These are phyloP conservation scores for Eleginops maclovinus DNA, from an alignment of 2,113 vertebrate species.

Conservation along the genomic window DNA sequence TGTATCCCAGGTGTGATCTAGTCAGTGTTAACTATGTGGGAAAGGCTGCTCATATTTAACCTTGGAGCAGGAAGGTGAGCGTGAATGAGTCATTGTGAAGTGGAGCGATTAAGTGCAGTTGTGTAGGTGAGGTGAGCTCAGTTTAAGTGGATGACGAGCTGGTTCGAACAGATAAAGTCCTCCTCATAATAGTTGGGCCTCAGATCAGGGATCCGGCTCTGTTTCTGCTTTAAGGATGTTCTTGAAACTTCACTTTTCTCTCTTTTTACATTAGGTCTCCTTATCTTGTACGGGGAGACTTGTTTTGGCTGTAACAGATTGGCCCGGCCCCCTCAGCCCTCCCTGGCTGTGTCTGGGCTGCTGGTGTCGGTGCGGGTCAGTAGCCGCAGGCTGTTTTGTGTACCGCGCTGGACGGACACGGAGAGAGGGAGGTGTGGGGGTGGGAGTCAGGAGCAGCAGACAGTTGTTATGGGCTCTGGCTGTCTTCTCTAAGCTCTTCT, in stretches of 20 bases:
- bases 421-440: constrained; percentile 62
- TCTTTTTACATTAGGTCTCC: constrained; percentile 1
- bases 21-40: not conserved
- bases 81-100: constrained; percentile 53
- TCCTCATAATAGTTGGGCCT: constrained; percentile 29
- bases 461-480: constrained; percentile 62
- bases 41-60: constrained; percentile 28
- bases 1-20: constrained; percentile 9
- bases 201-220: constrained; percentile 4
- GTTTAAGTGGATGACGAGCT: constrained; percentile 47
- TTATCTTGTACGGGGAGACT: constrained; percentile 23
- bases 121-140: constrained; percentile 50
- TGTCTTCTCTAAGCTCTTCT: constrained; percentile 45
- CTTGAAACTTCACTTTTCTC: constrained; percentile 31
- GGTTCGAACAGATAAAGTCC: constrained; percentile 9
- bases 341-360: constrained; percentile 63
- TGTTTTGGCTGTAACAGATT: constrained; percentile 66
- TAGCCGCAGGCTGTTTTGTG: constrained; percentile 70
- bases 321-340: constrained; percentile 53
- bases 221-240: not conserved
- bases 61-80: constrained; percentile 18
- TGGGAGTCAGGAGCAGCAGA: constrained; percentile 69
- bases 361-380: constrained; percentile 72
- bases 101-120: constrained; percentile 20
- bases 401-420: constrained; percentile 54